Percentiles rank a stretch among this genome's conserved stretches.
Evolutionary conservation across 2,888 invertebrate species (phyloP).

Genomic region (Perizoma affinitatum): DNA sequence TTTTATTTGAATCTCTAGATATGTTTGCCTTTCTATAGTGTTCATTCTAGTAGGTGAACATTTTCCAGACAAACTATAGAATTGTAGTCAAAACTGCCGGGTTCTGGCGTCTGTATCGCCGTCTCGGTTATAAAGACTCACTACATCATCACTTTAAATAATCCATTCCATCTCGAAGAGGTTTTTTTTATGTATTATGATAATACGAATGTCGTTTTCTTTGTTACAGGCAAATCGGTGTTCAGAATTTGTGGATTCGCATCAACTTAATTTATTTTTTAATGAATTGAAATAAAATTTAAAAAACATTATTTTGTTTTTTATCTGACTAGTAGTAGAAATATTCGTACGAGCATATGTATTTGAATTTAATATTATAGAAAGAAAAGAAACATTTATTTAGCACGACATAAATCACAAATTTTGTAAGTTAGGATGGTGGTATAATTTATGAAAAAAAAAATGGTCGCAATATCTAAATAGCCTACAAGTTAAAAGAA

Average conservation of each 20-base stretch:
- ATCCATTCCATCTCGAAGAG: no score
- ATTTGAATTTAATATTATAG: no score
- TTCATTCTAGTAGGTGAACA: slow-evolving; percentile 33
- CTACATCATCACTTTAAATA: slow-evolving; percentile 47
- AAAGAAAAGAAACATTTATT: no score
- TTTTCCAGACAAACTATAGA: slow-evolving; percentile 49
- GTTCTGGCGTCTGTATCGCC: slow-evolving; percentile 28
- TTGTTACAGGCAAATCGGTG: neutral
- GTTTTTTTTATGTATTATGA: no score
- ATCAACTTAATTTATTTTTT: neutral
- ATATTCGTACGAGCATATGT: no score
- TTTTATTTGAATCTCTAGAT: no score
- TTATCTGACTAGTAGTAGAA: neutral
- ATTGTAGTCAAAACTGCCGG: slow-evolving; percentile 62
- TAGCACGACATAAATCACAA: no score
- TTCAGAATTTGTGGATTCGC: no score
- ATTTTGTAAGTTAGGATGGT: no score
- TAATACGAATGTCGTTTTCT: neutral
- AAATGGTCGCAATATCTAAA: no score
- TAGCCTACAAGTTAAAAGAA: no score
- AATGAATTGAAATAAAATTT: neutral
- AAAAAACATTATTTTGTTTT: neutral
- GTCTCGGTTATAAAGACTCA: slow-evolving; percentile 64
- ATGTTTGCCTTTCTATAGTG: slow-evolving; percentile 24
- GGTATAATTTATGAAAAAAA: no score